phyloP scores from a whole-genome alignment of 2,797 vertebrate genomes.

The Yasuhikotakia modesta region DNA sequence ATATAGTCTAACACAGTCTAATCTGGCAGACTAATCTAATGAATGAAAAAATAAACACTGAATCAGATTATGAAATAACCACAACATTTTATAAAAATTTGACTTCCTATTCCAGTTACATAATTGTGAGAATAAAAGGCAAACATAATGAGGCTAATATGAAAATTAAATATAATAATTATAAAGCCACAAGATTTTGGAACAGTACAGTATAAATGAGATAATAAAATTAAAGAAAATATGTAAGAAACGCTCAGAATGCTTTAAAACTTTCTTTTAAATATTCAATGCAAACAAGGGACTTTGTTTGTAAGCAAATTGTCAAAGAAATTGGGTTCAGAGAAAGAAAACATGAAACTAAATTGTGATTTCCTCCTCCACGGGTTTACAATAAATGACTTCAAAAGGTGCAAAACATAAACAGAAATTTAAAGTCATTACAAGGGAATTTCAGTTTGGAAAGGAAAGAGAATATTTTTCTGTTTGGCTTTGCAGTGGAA shows the following conservation, averaged over 20 bases:
- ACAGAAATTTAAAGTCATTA: slow-evolving; percentile 3
- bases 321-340: neutral
- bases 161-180: neutral
- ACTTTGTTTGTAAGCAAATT: slow-evolving; percentile 17
- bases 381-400: neutral
- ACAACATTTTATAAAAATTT: no score
- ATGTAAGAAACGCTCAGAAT: neutral
- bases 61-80: neutral
- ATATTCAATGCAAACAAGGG: no score
- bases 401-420: slow-evolving; percentile 6
- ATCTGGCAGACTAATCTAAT: neutral
- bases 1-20: neutral
- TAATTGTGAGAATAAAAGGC: neutral
- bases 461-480: neutral
- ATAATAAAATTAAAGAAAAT: no score
- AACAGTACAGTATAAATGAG: no score
- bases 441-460: slow-evolving; percentile 21
- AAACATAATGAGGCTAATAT: neutral
- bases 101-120: no score
- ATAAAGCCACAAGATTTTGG: neutral
- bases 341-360: slow-evolving; percentile 11
- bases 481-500: slow-evolving; percentile 36
- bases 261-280: no score
- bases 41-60: neutral
- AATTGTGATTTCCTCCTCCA: neutral